Evolutionary conservation across 2,888 invertebrate genomes (phyloP).

Genomic region (Sinodicranocentrus sp.): DNA sequence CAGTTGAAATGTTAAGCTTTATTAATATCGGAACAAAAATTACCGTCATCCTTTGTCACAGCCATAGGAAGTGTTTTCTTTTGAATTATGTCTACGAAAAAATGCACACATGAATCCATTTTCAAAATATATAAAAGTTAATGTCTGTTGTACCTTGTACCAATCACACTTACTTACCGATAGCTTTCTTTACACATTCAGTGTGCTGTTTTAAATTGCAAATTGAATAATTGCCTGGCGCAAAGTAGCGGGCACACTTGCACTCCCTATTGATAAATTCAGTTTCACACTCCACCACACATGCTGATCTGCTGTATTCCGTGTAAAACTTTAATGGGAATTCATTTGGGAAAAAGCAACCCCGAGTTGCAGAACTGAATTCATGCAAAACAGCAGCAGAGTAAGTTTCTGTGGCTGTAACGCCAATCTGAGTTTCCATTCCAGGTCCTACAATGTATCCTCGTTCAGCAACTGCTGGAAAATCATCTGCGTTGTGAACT

Average conservation of each 20-base stretch:
- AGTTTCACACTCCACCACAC: conserved; percentile 76
- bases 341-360: conserved; percentile 75
- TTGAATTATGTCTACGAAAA: conserved; percentile 64
- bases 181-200: conserved; percentile 68
- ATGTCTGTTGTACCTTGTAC: no score
- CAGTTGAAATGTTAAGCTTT: no score
- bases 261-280: conserved; percentile 75
- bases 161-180: conserved; percentile 65
- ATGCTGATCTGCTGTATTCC: conserved; percentile 75
- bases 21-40: background rate
- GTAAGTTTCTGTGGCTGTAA: conserved; percentile 74
- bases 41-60: conserved; percentile 41
- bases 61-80: conserved; percentile 66
- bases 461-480: conserved; percentile 72
- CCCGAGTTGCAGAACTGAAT: conserved; percentile 69
- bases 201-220: conserved; percentile 57
- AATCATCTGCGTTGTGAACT: conserved; percentile 74
- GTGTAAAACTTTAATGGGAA: conserved; percentile 75
- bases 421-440: conserved; percentile 74
- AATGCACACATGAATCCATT: conserved; percentile 5
- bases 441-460: conserved; percentile 76
- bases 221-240: conserved; percentile 73
- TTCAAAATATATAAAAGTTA: no score
- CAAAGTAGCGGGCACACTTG: conserved; percentile 74
- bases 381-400: conserved; percentile 61